Conservation (phyloP, 2,888 invertebrate genomes). For the Drosophila percnosoma region DNA sequence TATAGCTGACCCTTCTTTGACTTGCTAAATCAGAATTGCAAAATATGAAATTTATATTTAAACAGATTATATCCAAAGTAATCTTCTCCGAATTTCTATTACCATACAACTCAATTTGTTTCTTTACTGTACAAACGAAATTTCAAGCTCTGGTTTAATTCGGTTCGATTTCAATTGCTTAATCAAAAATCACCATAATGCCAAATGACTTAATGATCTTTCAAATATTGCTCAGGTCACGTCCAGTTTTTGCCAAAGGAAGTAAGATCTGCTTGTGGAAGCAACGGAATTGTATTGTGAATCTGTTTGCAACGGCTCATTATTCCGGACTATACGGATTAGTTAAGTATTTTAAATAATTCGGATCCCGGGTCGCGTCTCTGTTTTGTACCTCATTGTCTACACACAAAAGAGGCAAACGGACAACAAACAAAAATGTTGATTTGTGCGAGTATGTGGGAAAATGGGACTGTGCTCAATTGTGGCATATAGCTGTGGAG, state of each 20-base stretch:
- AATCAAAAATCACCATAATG: background rate
- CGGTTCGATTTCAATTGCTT: background rate
- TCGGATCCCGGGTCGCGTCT: slow-evolving; percentile 23
- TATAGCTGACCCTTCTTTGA: background rate
- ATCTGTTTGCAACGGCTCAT: slow-evolving; percentile 36
- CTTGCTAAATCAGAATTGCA: background rate
- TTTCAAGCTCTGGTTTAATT: background rate
- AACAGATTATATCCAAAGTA: background rate
- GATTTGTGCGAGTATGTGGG: slow-evolving; percentile 73
- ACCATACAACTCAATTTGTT: background rate
- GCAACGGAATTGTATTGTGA: slow-evolving; percentile 11
- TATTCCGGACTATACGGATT: slow-evolving; percentile 19
- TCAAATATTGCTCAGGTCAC: background rate
- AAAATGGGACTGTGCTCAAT: slow-evolving; percentile 74
- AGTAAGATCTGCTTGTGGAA: background rate
- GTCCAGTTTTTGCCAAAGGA: background rate
- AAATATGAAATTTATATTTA: background rate
- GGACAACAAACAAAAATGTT: slow-evolving; percentile 60
- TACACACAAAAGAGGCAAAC: slow-evolving; percentile 56
- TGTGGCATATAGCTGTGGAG: slow-evolving; percentile 38
- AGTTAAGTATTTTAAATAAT: slow-evolving; percentile 35
- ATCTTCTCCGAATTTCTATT: background rate
- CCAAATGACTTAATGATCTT: background rate
- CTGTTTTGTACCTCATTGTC: slow-evolving; percentile 41
- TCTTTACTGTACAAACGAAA: background rate